Evolutionary conservation across 2,888 invertebrate genomes (phyloP).

Genomic region (Polymixis flavicincta): DNA sequence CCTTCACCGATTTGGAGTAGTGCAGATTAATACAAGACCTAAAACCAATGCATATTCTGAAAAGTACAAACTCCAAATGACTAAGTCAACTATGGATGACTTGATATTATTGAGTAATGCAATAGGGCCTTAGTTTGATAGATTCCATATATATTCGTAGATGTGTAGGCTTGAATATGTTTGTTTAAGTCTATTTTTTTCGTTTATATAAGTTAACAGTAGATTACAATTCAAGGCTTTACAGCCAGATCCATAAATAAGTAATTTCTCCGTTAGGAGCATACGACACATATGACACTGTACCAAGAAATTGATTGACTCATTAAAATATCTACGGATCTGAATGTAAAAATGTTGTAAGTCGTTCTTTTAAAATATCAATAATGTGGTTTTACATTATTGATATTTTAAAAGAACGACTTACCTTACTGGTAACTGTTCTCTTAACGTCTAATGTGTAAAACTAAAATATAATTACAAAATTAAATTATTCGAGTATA

Average conservation of each 20-base stretch:
- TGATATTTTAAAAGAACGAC: slow-evolving; percentile 50
- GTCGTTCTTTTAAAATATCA: too few species aligned
- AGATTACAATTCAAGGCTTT: slow-evolving; percentile 16
- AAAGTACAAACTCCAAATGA: slow-evolving; percentile 18
- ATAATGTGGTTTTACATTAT: too few species aligned
- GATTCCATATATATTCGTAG: slow-evolving; percentile 53
- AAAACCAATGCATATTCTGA: slow-evolving; percentile 19
- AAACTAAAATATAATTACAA: slow-evolving; percentile 53
- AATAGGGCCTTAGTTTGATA: slow-evolving; percentile 60
- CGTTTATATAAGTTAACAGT: slow-evolving; percentile 41
- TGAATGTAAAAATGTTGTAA: too few species aligned
- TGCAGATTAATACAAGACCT: slow-evolving; percentile 13
- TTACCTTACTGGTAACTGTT: slow-evolving; percentile 64
- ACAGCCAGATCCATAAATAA: slow-evolving; percentile 34
- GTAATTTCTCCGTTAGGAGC: slow-evolving; percentile 11
- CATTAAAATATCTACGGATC: slow-evolving; percentile 18
- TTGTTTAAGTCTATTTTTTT: slow-evolving; percentile 49
- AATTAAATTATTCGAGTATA: slow-evolving; percentile 61
- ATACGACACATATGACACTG: slow-evolving; percentile 2
- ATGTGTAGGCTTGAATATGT: slow-evolving; percentile 53
- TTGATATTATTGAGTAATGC: slow-evolving; percentile 58
- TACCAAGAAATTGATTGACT: slow-evolving; percentile 36
- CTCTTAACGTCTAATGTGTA: slow-evolving; percentile 41
- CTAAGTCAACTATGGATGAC: slow-evolving; percentile 23
- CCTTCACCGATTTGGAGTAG: too few species aligned